Percentiles rank a stretch among this genome's conserved stretches.
These are phyloP conservation scores for Falco columbarius DNA, from an alignment of 2,797 vertebrate genomes.

Conservation along the genomic window DNA sequence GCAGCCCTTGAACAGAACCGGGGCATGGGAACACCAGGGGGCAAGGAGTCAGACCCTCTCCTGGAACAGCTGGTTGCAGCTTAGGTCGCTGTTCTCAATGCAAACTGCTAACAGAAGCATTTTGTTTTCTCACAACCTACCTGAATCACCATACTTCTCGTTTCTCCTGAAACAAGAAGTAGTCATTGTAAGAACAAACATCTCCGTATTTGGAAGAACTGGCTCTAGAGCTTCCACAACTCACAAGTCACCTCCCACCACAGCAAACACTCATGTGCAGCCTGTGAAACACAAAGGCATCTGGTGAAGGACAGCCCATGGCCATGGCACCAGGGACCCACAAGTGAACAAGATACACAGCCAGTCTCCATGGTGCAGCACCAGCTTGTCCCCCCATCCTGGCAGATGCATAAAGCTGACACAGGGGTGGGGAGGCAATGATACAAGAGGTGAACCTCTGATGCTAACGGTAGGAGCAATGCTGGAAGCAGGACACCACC, in stretches of 20 bases:
- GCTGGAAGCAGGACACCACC: background rate
- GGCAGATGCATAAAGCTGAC: background rate
- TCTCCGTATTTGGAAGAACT: background rate
- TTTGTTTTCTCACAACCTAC: background rate
- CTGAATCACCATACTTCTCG: background rate
- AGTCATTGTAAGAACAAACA: background rate
- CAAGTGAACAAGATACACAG: background rate
- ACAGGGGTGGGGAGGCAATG: background rate
- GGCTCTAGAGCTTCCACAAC: background rate
- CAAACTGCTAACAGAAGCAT: background rate
- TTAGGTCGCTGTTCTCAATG: background rate
- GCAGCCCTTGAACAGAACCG: background rate
- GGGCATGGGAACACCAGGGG: background rate
- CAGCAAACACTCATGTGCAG: accelerated
- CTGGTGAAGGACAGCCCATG: background rate
- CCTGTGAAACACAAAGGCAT: background rate
- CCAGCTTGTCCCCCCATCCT: background rate
- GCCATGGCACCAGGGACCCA: background rate
- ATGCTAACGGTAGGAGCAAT: background rate
- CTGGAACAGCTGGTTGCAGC: background rate
- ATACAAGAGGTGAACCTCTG: background rate
- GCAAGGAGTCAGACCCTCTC: background rate
- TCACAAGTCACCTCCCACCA: background rate
- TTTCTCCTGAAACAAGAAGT: background rate
- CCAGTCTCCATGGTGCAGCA: background rate